These are phyloP conservation scores for Idaea aversata DNA, from an alignment of 2,888 invertebrate genomes.

Conservation along the genomic window DNA sequence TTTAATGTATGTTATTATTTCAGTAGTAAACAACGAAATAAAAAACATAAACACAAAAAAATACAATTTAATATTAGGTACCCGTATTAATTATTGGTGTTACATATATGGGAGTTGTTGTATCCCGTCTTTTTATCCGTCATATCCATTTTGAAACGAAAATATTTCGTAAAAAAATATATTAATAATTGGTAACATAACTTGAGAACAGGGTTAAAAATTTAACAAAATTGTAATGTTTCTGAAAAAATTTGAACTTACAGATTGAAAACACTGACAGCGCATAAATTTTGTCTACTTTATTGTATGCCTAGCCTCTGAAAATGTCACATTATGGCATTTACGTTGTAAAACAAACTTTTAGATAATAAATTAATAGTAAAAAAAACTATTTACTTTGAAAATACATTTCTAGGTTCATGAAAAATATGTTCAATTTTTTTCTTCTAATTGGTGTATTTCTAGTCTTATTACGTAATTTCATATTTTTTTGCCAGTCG, in stretches of 20 bases:
- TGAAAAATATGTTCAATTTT: conserved; percentile 32
- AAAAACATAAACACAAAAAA: conserved; percentile 70
- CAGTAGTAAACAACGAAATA: conserved; percentile 75
- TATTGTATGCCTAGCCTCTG: conserved; percentile 61
- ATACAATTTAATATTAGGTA: conserved; percentile 71
- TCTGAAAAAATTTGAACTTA: conserved; percentile 4
- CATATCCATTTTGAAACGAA: conserved; percentile 62
- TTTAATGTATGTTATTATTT: conserved; percentile 50
- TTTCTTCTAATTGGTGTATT: conserved; percentile 63
- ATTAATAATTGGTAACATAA: conserved; percentile 9
- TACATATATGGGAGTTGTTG: conserved; percentile 41
- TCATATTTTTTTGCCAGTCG: conserved; percentile 35
- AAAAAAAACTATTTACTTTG: conserved; percentile 7
- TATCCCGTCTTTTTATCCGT: conserved; percentile 42
- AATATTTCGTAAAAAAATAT: conserved; percentile 24
- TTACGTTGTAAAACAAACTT: conserved; percentile 54
- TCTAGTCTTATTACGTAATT: conserved; percentile 67
- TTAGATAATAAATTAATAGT: conserved; percentile 6
- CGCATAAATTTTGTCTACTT: conserved; percentile 60
- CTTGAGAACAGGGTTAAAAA: conserved; percentile 2
- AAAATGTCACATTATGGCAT: conserved; percentile 67
- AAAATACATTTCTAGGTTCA: conserved; percentile 4
- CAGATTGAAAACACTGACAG: conserved; percentile 47
- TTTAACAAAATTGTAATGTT: conserved; percentile 9
- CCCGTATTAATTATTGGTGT: conserved; percentile 61